These are phyloP conservation scores for Zonotrichia albicollis DNA, from an alignment of 2,797 vertebrate species.

Conservation along the genomic window DNA sequence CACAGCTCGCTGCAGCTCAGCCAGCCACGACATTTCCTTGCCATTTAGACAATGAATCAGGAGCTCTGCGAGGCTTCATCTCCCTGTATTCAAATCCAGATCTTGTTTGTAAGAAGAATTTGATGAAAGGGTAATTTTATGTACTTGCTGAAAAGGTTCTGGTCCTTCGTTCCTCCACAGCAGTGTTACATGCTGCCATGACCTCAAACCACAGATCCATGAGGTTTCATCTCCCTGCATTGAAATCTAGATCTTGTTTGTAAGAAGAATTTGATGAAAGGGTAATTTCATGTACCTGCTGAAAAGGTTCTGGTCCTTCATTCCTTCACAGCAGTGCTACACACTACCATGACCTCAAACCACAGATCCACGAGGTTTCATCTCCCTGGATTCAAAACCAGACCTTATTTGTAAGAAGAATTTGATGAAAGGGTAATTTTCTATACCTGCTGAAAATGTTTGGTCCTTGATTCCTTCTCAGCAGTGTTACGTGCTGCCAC, in stretches of 20 bases:
- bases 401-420: background rate
- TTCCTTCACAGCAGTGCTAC: background rate
- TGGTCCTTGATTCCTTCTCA: background rate
- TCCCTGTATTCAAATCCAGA: background rate
- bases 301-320: background rate
- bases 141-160: background rate
- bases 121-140: background rate
- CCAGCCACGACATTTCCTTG: background rate
- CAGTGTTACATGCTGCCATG: background rate
- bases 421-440: background rate
- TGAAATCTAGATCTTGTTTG: background rate
- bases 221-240: background rate
- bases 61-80: background rate
- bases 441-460: background rate
- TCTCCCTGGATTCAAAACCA: background rate
- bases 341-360: background rate
- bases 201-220: background rate
- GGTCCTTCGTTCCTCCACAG: background rate
- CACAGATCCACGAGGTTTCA: no score
- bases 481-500: background rate
- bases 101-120: background rate
- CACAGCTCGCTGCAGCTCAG: background rate
- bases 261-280: background rate
- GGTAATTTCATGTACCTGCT: background rate
- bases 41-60: slow-evolving; percentile 26